phyloP scores from a whole-genome alignment of 1,140 invertebrate genomes.

The Chelonus insularis region DNA sequence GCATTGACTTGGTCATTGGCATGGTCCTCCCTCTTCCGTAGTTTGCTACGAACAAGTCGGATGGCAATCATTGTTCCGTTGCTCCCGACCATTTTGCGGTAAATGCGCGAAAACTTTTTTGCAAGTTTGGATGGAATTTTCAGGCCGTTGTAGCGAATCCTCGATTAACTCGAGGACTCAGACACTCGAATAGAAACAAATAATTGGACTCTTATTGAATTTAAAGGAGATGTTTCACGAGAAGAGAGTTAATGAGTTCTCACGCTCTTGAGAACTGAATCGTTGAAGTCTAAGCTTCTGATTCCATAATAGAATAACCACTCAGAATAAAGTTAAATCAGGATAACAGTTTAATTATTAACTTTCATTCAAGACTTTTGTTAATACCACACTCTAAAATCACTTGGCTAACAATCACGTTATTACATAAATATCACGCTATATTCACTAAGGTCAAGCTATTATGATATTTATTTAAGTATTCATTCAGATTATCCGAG shows the following conservation, averaged over 20 bases:
- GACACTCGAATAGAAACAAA: neutral
- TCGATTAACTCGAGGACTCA: constrained; percentile 38
- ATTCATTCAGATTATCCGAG: neutral
- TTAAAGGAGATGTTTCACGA: too few relatives aligned
- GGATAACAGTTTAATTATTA: too few relatives aligned
- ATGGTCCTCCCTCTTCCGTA: constrained; percentile 79
- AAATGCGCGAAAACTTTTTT: constrained; percentile 50
- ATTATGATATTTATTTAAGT: neutral
- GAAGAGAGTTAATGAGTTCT: neutral
- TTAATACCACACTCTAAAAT: too few relatives aligned
- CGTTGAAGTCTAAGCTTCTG: neutral
- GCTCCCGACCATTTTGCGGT: constrained; percentile 71
- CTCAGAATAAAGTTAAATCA: too few relatives aligned
- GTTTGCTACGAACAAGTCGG: constrained; percentile 84
- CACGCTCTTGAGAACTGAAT: neutral
- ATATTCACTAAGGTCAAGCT: neutral
- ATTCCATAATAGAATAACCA: neutral
- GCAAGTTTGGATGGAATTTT: constrained; percentile 45
- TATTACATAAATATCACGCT: neutral
- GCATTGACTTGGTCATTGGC: constrained; percentile 68
- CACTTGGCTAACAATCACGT: constrained; percentile 14
- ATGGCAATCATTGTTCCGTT: constrained; percentile 82
- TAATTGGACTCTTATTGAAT: too few relatives aligned
- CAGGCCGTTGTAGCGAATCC: constrained; percentile 35
- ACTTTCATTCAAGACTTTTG: too few relatives aligned